A percentile compares a stretch with the other conserved stretches of the same genome.
These are phyloP conservation scores for Psix sp. DNA, from an alignment of 1,140 invertebrate species.

Conservation along the genomic window DNA sequence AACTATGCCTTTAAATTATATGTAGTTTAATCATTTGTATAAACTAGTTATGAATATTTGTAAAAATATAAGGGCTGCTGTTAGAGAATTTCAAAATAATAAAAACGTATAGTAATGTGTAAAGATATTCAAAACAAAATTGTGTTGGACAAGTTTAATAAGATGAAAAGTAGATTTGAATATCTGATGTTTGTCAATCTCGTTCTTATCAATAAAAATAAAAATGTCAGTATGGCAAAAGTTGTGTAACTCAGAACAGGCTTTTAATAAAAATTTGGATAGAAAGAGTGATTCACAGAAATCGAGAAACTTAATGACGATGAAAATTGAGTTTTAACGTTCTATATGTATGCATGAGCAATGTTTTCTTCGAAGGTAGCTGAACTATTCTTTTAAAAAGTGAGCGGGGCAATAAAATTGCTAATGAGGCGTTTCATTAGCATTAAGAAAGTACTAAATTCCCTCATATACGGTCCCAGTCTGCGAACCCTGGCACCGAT, in stretches of 20 bases:
- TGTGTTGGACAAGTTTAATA: too few species aligned
- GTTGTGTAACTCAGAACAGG: neutral
- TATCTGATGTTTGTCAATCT: too few species aligned
- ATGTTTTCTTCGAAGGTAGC: conserved; percentile 44
- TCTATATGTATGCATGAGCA: conserved; percentile 30
- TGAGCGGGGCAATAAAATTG: conserved; percentile 54
- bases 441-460: conserved; percentile 52
- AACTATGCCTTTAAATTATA: conserved; percentile 10
- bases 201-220: too few species aligned
- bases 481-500: conserved; percentile 4
- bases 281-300: conserved; percentile 28
- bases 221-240: neutral
- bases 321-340: conserved; percentile 47
- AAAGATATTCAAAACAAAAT: too few species aligned
- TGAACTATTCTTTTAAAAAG: conserved; percentile 47
- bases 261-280: conserved; percentile 17
- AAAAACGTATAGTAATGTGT: too few species aligned
- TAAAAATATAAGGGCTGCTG: too few species aligned
- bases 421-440: conserved; percentile 57
- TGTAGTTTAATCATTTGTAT: too few species aligned
- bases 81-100: too few species aligned
- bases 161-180: too few species aligned
- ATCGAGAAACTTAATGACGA: conserved; percentile 36
- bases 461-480: conserved; percentile 9
- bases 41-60: too few species aligned